phyloP scores from a whole-genome alignment of 2,797 vertebrate species.

The Myiotriccus ornatus region DNA sequence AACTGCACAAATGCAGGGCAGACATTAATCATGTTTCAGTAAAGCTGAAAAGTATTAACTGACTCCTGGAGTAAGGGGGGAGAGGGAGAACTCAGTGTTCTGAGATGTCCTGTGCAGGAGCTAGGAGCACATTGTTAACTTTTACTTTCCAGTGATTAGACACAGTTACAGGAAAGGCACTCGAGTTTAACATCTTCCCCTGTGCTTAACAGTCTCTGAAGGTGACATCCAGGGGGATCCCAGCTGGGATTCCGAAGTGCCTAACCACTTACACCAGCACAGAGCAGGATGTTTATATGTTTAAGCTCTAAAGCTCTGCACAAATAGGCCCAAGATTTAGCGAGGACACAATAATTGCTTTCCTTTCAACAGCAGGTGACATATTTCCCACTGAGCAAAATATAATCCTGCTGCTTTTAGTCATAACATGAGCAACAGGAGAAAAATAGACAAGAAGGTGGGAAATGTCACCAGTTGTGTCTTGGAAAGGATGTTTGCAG shows the following conservation, averaged over 20 bases:
- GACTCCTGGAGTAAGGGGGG: neutral
- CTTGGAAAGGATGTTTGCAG: slow-evolving; percentile 50
- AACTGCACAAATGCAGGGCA: neutral
- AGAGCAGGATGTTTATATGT: slow-evolving; percentile 47
- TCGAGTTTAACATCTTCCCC: slow-evolving; percentile 49
- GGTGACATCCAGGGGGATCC: slow-evolving; percentile 64
- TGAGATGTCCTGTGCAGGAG: neutral
- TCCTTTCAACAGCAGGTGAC: slow-evolving; percentile 67
- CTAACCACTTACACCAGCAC: slow-evolving; percentile 60
- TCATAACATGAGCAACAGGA: slow-evolving; percentile 62
- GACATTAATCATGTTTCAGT: neutral
- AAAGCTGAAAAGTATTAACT: neutral
- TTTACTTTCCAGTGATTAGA: slow-evolving; percentile 15
- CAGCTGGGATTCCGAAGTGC: slow-evolving; percentile 60
- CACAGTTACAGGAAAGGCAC: neutral
- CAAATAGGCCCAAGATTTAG: slow-evolving; percentile 65
- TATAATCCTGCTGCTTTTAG: slow-evolving; percentile 48
- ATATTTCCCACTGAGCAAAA: slow-evolving; percentile 59
- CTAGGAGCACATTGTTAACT: neutral
- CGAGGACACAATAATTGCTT: slow-evolving; percentile 73
- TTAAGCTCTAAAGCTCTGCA: slow-evolving; percentile 53
- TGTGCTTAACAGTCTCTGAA: slow-evolving; percentile 60
- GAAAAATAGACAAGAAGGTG: slow-evolving; percentile 57
- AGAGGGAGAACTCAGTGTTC: neutral
- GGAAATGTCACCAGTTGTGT: slow-evolving; percentile 67